A percentile compares a stretch with the other conserved stretches of the same genome.
phyloP scores from a whole-genome alignment of 2,888 invertebrate genomes.

The Charanyca ferruginea region DNA sequence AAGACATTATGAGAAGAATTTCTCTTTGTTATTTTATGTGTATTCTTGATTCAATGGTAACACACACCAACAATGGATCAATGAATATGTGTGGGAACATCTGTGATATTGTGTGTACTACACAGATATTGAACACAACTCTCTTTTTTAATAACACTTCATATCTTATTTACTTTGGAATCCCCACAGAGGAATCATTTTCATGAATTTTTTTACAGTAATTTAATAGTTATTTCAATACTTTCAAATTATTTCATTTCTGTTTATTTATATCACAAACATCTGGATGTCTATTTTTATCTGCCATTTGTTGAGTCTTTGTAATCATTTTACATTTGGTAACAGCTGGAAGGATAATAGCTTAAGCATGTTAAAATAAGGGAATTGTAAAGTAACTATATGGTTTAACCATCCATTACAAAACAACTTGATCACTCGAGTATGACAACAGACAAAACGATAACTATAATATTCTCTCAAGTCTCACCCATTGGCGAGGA shows the following conservation, averaged over 20 bases:
- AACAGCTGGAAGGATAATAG: constrained; percentile 53
- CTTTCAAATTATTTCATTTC: constrained; percentile 17
- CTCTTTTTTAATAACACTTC: constrained; percentile 14
- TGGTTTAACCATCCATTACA: constrained; percentile 51
- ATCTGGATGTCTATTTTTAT: constrained; percentile 30
- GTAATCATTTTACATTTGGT: constrained; percentile 20
- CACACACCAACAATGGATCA: constrained; percentile 60
- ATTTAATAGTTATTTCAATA: background rate
- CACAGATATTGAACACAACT: constrained; percentile 38
- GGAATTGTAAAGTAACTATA: constrained; percentile 14
- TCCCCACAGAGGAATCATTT: background rate
- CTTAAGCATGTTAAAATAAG: background rate
- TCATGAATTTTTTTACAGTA: background rate
- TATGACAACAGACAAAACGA: constrained; percentile 58
- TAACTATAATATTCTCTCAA: constrained; percentile 26
- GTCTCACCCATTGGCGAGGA: constrained; percentile 7
- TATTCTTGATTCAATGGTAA: constrained; percentile 50
- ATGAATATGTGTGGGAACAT: constrained; percentile 60
- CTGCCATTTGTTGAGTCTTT: constrained; percentile 28
- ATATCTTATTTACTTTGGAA: background rate
- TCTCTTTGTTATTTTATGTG: constrained; percentile 49
- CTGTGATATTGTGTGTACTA: constrained; percentile 32
- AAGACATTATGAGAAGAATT: constrained; percentile 53
- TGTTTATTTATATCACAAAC: constrained; percentile 34
- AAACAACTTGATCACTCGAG: constrained; percentile 64